phyloP scores from a whole-genome alignment of 1,140 invertebrate species.

The Musca vetustissima region DNA sequence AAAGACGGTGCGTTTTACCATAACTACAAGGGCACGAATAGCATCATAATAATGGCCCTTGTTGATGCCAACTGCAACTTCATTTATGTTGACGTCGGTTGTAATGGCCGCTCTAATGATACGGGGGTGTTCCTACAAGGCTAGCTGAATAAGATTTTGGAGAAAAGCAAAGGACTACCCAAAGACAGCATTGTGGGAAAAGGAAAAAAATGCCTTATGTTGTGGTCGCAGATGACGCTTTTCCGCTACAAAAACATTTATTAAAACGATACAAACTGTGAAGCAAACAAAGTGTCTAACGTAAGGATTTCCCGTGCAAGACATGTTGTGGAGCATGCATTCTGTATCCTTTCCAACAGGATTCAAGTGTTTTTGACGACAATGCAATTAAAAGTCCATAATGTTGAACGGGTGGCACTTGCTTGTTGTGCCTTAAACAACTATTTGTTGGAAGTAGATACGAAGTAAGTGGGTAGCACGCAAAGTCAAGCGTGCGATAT shows the following conservation, averaged over 20 bases:
- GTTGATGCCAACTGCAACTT: constrained; percentile 52
- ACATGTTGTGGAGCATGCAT: neutral
- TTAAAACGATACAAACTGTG: neutral
- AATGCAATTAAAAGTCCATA: neutral
- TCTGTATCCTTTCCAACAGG: neutral
- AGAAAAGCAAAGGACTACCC: neutral
- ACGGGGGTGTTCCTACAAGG: too few relatives aligned
- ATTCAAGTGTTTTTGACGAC: neutral
- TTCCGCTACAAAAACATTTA: neutral
- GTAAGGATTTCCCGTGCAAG: neutral
- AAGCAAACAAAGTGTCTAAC: neutral
- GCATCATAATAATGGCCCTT: constrained; percentile 56
- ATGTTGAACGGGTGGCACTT: neutral
- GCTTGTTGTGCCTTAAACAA: neutral
- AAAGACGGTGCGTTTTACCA: neutral
- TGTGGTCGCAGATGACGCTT: neutral
- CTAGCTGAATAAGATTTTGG: neutral
- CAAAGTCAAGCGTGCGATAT: too few relatives aligned
- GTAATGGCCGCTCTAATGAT: neutral
- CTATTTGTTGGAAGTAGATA: neutral
- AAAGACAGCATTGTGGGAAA: neutral
- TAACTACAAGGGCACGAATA: constrained; percentile 48
- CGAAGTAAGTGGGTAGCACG: too few relatives aligned
- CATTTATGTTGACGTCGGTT: neutral
- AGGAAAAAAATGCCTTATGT: neutral